Base-by-base conservation (phyloP, 2,888 invertebrate genomes). In the Ormyrus rosae region DNA sequence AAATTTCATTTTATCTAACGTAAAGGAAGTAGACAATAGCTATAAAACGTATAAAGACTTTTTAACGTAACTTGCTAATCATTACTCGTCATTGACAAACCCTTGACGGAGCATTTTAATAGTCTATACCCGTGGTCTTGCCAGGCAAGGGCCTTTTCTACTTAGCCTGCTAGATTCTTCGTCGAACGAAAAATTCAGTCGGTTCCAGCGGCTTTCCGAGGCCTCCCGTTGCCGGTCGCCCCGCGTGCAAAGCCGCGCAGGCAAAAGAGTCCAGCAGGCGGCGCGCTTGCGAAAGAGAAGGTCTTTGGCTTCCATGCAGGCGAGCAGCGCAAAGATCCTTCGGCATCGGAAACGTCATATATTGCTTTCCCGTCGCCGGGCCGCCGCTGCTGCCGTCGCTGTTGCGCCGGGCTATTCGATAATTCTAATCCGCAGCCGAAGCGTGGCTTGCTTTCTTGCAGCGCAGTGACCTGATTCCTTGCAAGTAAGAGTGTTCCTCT, bases 391-490 rank as follows among this genome's bases (percentile, higher is more conserved):
- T 61, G 8, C 60, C 34, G 19, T 61, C 5, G 48, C 48, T 48
- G 8, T 53, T 53, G 53, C 34, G 6, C 64, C 8, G 64, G 80
- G 76, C 80, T 82, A 88, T 88, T 88, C 87, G 87, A 89, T 89
- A 89, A 89, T 89, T 89, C 89, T 88, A 89, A 89, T 88, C 88
- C 87, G 82, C 84, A 86, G 84, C 81, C 83, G 84, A 85, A 86
- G 85, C 86, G 86, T 85, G 85, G 87, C 88, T 89, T 88, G 88
- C 90, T 90, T 90, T 90, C 90, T 89, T 90, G 87, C 87, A 87
- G 89, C 89, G 87, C 89, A 88, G 88, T 90, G 90, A 90, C 90
- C 90, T 90, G 89, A 90, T 90, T 90, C 89, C 87, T 87, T 88
- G 88, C 89, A 88, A 89, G 89, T 64, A 78, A 89, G 89, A 88